Conservation (phyloP, 2,888 invertebrate species). For the Leptogaster cylindrica region DNA sequence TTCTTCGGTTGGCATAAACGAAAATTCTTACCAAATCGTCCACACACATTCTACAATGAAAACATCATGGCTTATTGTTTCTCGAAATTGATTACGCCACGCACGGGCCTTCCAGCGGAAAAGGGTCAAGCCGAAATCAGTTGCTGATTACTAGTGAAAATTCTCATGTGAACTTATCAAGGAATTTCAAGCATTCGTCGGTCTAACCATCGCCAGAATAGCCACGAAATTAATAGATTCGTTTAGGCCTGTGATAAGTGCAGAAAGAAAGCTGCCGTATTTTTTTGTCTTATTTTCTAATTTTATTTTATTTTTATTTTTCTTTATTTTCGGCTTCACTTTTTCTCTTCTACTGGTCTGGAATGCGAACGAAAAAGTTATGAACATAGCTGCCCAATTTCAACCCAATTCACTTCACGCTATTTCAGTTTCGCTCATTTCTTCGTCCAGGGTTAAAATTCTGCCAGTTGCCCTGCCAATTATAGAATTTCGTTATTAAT, state of each 20-base stretch:
- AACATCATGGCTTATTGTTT: too few species aligned
- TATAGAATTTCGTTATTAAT: too few species aligned
- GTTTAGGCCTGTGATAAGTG: not conserved
- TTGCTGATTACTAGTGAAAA: slow-evolving; percentile 7
- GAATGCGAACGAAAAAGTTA: slow-evolving; percentile 1
- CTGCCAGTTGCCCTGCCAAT: too few species aligned
- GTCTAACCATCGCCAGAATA: not conserved
- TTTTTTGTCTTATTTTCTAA: too few species aligned
- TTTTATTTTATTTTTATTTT: too few species aligned
- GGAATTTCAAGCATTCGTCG: slow-evolving; percentile 19
- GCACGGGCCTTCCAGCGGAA: slow-evolving; percentile 7
- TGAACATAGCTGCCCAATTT: not conserved
- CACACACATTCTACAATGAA: slow-evolving; percentile 23
- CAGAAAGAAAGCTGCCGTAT: not conserved
- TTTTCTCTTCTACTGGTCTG: not conserved
- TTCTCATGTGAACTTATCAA: slow-evolving; percentile 22
- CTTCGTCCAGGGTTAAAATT: too few species aligned
- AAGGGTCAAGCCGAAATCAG: not conserved
- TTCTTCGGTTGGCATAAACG: slow-evolving; percentile 22
- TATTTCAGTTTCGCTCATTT: too few species aligned
- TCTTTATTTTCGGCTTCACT: slow-evolving; percentile 2
- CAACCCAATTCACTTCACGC: slow-evolving; percentile 6
- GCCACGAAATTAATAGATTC: slow-evolving; percentile 19
- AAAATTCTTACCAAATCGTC: slow-evolving; percentile 20
- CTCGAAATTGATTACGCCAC: slow-evolving; percentile 19